Evolutionary conservation across 2,888 invertebrate genomes (phyloP), one percentile per base, ranked within the genome.

Genomic region (Drosophila kambysellisi): DNA sequence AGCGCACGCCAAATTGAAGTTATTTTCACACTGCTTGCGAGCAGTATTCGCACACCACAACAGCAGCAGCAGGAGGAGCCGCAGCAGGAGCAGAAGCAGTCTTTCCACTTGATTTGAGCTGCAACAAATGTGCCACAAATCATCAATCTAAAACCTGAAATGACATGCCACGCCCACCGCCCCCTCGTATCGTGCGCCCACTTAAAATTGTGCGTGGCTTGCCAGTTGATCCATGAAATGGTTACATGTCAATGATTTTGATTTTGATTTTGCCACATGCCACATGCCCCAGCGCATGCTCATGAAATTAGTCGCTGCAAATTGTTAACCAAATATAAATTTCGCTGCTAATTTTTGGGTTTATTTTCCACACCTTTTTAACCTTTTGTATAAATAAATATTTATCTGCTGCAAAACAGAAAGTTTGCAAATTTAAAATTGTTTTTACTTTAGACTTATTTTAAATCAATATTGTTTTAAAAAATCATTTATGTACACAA

Each of bases 141-240:
- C 70, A 58, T 46, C 32, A 65, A 48, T 35, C 59, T 70, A 30
- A 39, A 70, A 35, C 41, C 5, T 15, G 30, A 12, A 17, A 15
- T 25, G 25, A 33, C 17, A 17, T 33, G 39, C 51, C 72, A 66
- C 41, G 52, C 37, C 53, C 39, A 33, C 30, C 11, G 11, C 3
- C n/a, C n/a, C n/a, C n/a, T n/a, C n/a, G n/a, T n/a, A 2, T 1
- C 0, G 37, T 32, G 7, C 9, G 53, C 20, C n/a, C 29, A 51
- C 30, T 51, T n/a, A 30, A 25, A 51, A 48, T 52, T 41, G 30
- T 64, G 66, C 56, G 63, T 79, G 33, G 29, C 63, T 25, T 60
- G 72, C 53, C 70, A 71, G 70, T 68, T 89, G 90, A 87, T 79
- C 80, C 89, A 74, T 89, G 73, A 89, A 85, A 80, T 75, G 70